Base-by-base conservation (phyloP, 1,140 invertebrate species). In the Dufourea novaeangliae region DNA sequence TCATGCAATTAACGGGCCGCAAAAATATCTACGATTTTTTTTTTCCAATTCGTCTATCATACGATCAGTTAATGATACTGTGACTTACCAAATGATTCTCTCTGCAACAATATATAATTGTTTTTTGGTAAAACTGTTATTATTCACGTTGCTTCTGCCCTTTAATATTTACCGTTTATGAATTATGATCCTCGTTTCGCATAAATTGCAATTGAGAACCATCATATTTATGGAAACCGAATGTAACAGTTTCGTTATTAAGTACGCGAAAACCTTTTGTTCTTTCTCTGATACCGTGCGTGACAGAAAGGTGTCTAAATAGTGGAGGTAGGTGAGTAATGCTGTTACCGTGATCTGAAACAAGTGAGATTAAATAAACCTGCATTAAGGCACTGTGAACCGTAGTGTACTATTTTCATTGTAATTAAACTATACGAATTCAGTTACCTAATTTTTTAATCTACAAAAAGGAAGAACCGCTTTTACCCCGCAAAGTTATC, bases 1-100 rank as follows among this genome's bases (percentile, higher is more conserved):
- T 90, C 88, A 83, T 78, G 67, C 75, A 44, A 77, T 62, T 63
- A 62, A 71, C 75, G 32, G n/a, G 25, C 20, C 22, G 10, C 12
- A 22, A 2, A 46, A n/a, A 64, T 54, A 22, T 32, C 52, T 37
- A 39, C 25, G 64, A 69, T 59, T 76, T 76, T 61, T 76, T 61
- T n/a, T n/a, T 22, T 11, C n/a, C n/a, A 46, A 59, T 32, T 14
- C 12, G 17, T 3, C n/a, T 12, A 39, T 44, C 6, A 39, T 27
- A 14, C 14, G 46, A 59, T 75, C n/a, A 4, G 3, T 25, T 56
- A 25, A 74, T 25, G 59, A 41, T 34, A 25, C 68, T 14, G 2
- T 11, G 39, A 17, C 2, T 4, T 1, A 14, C 7, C 12, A 20
- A 59, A 22, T 27, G 7, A n/a, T 0, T 20, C 3, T 37, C 25